Evolutionary conservation across 2,888 invertebrate genomes (phyloP), one percentile per base, ranked within the genome.

Genomic region (Cataglyphis livida): DNA sequence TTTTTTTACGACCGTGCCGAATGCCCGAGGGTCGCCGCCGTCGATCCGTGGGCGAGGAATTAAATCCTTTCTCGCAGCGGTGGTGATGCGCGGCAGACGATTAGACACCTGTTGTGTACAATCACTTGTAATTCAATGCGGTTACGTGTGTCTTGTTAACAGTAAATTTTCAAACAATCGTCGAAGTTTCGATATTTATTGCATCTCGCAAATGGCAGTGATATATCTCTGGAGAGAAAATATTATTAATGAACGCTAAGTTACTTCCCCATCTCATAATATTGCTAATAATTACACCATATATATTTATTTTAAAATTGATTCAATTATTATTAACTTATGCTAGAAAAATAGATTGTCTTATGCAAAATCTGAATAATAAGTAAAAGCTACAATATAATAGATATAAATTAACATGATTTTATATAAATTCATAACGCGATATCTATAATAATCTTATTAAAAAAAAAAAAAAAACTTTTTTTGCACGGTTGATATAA

Each of bases 51-150:
- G 81, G 74, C 62, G 81, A 81, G 28, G 38, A 32, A 81, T 74
- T 74, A 70, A 78, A 81, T 81, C 41, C 62, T 81, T 51, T 9
- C 38, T n/a, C 81, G 74, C 21, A 41, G 70, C 28, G 38, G 28
- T 25, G 41, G 70, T 38, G 51, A 25, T 25, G 41, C 38, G 38
- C 61, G 51, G n/a, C 61, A 25, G n/a, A 28, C 74, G 41, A 64
- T 54, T 71, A 64, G 78, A 79, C 78, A 79, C 78, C 78, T 79
- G 78, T 61, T 79, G 78, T 61, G 71, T 61, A 79, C 71, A 71
- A 59, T 79, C 78, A 79, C 59, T 71, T 59, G 71, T 79, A 79
- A 79, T 79, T 79, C 78, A 71, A 59, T 35, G 59, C 59, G 71
- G 61, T 79, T 79, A 71, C 59, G n/a, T 21, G 48, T 71, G 61